Base-by-base conservation (phyloP, 2,113 vertebrate species). In the Myanophis thanlyinensis region DNA sequence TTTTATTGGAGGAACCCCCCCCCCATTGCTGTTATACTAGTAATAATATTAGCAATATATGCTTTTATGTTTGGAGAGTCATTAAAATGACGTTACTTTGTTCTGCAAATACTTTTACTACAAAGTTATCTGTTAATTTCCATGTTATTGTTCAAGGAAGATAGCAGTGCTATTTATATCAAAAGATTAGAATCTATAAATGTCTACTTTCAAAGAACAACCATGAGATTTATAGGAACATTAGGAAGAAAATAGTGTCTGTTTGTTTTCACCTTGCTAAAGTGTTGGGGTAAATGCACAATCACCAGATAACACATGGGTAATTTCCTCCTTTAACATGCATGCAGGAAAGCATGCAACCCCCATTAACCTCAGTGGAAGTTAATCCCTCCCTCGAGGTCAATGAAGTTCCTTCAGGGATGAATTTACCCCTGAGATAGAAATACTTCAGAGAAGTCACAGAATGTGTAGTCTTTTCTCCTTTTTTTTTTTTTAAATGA, bases 11-110 rank as follows among this genome's bases (percentile, higher is more conserved):
- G 18, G 52, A 92, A 56, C 10, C 13, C 30, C 62, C 11, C 62
- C 56, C 6, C 13, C 18, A 80, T 80, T 44, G 73, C 73, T 93
- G 95, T 96, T 96, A 94, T 97, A 97, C 90, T 94, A 67, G 95
- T 95, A 96, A 94, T 91, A 80, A 90, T 96, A 51, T 40, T 94
- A 96, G 94, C 95, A 96, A 96, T 47, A 18, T 95, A 44, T 96
- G 90, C 88, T 93, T 96, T 95, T 93, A 93, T 88, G 48, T 80
- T 80, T 80, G 35, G 73, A 44, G 18, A 80, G 96, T 67, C 52
- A 88, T n/a, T 87, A 67, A 91, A 92, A 23, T 73, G 95, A 94
- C 44, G 88, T 59, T 51, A 3, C 93, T 89, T 59, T 93, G 92
- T 90, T 91, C 95, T 97, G 91, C 91, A 91, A 93, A 94, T 93